Conservation (phyloP, 2,797 vertebrate genomes). For the Eulemur rubriventer region DNA sequence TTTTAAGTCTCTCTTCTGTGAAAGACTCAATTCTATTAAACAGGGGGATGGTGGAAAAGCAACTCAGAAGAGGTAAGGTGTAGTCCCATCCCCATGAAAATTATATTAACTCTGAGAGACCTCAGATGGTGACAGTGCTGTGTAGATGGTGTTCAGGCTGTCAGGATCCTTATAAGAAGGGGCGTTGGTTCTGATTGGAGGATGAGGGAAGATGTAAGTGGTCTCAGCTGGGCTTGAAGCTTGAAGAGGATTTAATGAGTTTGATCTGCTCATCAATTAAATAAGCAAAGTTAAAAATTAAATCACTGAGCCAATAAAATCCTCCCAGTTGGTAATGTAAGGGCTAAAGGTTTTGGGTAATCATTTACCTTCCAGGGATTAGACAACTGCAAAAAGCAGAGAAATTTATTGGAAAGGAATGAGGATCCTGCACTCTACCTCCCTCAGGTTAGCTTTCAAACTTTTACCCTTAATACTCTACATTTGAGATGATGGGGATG, state of each 20-base stretch:
- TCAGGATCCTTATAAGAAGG: not conserved
- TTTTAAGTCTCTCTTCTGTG: not conserved
- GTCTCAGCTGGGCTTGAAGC: not conserved
- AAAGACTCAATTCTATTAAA: not conserved
- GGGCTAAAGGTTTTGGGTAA: slow-evolving; percentile 48
- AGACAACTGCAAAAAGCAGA: not conserved
- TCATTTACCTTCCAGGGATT: slow-evolving; percentile 28
- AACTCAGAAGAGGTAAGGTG: not conserved
- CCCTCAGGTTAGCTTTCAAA: slow-evolving; percentile 50
- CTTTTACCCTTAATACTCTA: not conserved
- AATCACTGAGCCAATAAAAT: slow-evolving; percentile 10
- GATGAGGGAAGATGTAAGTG: not conserved
- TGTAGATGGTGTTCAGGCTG: too few relatives aligned
- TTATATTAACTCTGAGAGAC: not conserved
- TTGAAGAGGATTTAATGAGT: not conserved
- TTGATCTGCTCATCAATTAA: not conserved
- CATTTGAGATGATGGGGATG: not conserved
- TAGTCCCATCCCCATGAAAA: not conserved
- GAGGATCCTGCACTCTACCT: not conserved
- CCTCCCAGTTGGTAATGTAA: not conserved
- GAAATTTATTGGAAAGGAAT: not conserved
- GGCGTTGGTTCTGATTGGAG: not conserved
- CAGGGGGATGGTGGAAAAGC: not conserved
- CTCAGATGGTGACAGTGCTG: too few relatives aligned
- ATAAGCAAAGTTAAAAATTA: slow-evolving; percentile 71